Evolutionary conservation across 2,888 invertebrate genomes (phyloP).

Genomic region (Leucophora obtusa): DNA sequence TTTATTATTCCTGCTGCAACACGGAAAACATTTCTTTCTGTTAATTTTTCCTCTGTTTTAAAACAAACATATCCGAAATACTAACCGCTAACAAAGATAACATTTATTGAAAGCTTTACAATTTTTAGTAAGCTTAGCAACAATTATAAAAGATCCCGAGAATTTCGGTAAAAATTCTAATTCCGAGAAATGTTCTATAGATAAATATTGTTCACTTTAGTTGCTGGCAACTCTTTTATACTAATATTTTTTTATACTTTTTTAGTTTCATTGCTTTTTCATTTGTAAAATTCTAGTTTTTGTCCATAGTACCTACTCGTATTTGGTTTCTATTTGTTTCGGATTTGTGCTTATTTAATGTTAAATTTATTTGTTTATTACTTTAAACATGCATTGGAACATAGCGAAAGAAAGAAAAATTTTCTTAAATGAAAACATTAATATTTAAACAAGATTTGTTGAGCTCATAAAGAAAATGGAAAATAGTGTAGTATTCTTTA

Average conservation of each 20-base stretch:
- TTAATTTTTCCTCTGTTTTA: no score
- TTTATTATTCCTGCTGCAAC: no score
- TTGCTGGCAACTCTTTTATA: not conserved
- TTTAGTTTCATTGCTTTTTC: not conserved
- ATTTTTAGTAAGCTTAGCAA: no score
- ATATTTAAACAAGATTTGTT: slow-evolving; percentile 42
- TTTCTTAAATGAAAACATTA: not conserved
- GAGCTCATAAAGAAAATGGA: slow-evolving; percentile 8
- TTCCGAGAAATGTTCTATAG: no score
- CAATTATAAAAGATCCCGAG: no score
- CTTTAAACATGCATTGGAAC: slow-evolving; percentile 49
- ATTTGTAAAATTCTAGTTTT: slow-evolving; percentile 23
- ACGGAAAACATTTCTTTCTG: no score
- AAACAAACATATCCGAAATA: no score
- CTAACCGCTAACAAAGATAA: no score
- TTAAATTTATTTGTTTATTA: slow-evolving; percentile 56
- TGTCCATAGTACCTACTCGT: slow-evolving; percentile 4
- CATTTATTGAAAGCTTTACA: no score
- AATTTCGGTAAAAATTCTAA: no score
- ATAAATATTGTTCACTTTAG: no score
- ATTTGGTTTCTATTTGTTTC: slow-evolving; percentile 34
- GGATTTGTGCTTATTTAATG: slow-evolving; percentile 32
- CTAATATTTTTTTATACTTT: not conserved
- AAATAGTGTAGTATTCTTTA: not conserved
- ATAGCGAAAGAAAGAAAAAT: slow-evolving; percentile 4